phyloP scores from a whole-genome alignment of 2,797 vertebrate genomes.

The Propithecus deckenii region DNA sequence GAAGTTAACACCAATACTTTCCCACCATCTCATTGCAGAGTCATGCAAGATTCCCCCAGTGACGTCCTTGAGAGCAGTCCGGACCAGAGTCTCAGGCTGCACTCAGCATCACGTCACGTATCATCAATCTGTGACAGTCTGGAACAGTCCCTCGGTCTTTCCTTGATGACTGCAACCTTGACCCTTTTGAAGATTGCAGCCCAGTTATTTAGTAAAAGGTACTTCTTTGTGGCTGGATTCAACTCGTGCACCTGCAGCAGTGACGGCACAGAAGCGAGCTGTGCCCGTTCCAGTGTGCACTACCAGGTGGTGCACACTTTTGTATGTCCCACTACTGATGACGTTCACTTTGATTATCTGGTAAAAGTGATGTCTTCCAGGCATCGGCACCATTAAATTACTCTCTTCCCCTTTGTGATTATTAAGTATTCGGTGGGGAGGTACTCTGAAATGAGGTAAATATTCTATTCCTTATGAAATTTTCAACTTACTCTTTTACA shows the following conservation, averaged over 20 bases:
- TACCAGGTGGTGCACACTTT: neutral
- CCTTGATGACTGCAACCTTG: neutral
- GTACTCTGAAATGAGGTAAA: neutral
- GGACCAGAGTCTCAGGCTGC: neutral
- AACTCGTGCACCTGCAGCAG: neutral
- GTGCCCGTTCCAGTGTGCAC: neutral
- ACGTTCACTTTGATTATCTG: neutral
- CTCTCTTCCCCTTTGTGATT: neutral
- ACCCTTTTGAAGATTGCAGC: neutral
- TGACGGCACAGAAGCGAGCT: neutral
- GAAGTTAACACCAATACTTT: neutral
- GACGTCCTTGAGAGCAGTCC: neutral
- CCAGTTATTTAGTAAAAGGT: neutral
- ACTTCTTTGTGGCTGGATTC: neutral
- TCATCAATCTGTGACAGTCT: neutral
- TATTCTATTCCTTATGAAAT: neutral
- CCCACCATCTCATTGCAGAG: neutral
- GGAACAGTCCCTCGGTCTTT: neutral
- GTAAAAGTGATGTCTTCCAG: neutral
- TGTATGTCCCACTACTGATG: neutral
- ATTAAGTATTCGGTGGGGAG: neutral
- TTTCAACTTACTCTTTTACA: slow-evolving; percentile 8
- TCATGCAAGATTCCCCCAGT: neutral
- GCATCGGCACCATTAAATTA: neutral
- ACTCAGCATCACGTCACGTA: rapidly evolving